phyloP scores from a whole-genome alignment of 2,888 invertebrate species.

The Lamproptera curius region DNA sequence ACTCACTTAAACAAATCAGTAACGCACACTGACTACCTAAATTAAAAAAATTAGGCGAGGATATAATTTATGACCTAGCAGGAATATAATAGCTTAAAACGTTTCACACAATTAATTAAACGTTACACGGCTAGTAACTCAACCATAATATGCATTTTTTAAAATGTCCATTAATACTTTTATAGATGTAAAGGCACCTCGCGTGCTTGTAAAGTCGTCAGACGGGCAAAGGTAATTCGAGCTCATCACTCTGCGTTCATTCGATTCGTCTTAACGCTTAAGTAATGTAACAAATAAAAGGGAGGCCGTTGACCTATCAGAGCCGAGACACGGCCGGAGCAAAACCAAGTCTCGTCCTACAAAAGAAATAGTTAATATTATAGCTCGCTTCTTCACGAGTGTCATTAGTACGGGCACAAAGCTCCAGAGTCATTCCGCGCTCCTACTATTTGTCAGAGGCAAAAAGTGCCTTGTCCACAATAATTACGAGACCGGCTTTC shows the following conservation, averaged over 20 bases:
- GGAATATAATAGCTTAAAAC: not conserved
- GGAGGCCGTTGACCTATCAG: conserved; percentile 66
- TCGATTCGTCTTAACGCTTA: conserved; percentile 72
- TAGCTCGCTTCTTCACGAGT: conserved; percentile 62
- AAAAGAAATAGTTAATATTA: conserved; percentile 77
- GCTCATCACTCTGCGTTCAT: conserved; percentile 62
- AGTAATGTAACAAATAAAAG: conserved; percentile 71
- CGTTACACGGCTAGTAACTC: conserved; percentile 28
- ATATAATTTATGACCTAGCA: not conserved
- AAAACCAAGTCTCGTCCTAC: conserved; percentile 58
- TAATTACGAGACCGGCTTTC: conserved; percentile 75
- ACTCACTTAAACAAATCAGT: too few species aligned
- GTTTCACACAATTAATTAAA: conserved; percentile 24
- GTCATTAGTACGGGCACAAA: conserved; percentile 75
- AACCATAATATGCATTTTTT: conserved; percentile 25
- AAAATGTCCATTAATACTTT: conserved; percentile 51
- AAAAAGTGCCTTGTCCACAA: conserved; percentile 77
- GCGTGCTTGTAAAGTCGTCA: conserved; percentile 61
- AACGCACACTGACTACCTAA: too few species aligned
- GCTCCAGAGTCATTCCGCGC: conserved; percentile 70
- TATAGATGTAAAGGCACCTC: conserved; percentile 56
- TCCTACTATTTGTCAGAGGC: conserved; percentile 75
- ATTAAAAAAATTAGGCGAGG: not conserved
- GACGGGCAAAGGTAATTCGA: conserved; percentile 62
- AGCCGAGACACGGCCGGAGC: conserved; percentile 52